Conservation (phyloP, 2,888 invertebrate species). For the Capitulum mitella region DNA sequence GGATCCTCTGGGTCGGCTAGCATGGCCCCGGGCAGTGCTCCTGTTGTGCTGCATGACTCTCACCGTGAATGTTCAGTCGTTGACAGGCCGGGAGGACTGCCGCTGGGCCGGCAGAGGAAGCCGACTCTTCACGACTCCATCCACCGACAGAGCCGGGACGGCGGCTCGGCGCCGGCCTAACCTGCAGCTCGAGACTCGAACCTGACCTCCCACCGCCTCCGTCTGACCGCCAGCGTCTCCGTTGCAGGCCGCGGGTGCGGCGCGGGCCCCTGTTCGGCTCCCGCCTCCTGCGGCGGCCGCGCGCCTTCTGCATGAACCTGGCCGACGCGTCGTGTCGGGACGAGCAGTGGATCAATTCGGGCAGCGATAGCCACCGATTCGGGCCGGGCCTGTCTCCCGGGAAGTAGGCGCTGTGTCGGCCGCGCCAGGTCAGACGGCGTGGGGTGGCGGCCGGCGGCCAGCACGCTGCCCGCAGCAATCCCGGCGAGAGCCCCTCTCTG, state of each 20-base stretch:
- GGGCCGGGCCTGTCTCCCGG: neutral
- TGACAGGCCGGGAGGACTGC: too few relatives aligned
- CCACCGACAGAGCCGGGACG: neutral
- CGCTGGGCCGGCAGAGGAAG: neutral
- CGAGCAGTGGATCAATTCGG: slow-evolving; percentile 16
- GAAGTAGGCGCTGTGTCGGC: neutral
- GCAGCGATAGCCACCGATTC: neutral
- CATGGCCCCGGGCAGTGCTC: too few relatives aligned
- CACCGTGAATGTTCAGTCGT: too few relatives aligned
- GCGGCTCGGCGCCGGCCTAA: too few relatives aligned
- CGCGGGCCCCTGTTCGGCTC: slow-evolving; percentile 25
- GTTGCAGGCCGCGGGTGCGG: neutral
- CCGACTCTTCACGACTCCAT: neutral
- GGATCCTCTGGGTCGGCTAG: too few relatives aligned
- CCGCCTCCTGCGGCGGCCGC: slow-evolving; percentile 26
- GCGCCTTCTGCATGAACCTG: slow-evolving; percentile 30
- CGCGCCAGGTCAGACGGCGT: neutral
- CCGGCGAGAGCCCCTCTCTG: too few relatives aligned
- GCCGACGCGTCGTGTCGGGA: slow-evolving; percentile 32
- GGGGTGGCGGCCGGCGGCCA: neutral
- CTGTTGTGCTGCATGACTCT: too few relatives aligned
- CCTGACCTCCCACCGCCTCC: slow-evolving; percentile 25
- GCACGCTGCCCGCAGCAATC: too few relatives aligned
- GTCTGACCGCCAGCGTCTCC: slow-evolving; percentile 17
- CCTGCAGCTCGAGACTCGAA: too few relatives aligned